Conservation (phyloP, 2,888 invertebrate species). For the Sesia bembeciformis region DNA sequence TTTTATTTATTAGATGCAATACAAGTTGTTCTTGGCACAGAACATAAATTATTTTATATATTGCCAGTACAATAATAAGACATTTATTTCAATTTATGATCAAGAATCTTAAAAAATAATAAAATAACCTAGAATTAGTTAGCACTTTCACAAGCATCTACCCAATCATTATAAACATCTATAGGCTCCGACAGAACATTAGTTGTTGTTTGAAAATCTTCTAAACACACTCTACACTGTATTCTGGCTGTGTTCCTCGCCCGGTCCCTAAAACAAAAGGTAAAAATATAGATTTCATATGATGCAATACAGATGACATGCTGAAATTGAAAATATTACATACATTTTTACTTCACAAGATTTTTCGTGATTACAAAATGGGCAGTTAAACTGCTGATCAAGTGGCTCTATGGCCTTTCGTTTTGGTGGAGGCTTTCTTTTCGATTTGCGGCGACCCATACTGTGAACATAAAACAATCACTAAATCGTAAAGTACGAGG, state of each 20-base stretch:
- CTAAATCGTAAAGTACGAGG: not conserved
- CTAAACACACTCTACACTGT: slow-evolving; percentile 95
- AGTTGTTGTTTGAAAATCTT: slow-evolving; percentile 97
- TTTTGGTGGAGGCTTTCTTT: slow-evolving; percentile 97
- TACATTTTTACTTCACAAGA: slow-evolving; percentile 99
- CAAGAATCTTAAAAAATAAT: slow-evolving; percentile 13
- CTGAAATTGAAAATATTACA: slow-evolving; percentile 33
- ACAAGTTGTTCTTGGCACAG: too few relatives aligned
- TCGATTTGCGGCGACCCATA: slow-evolving; percentile 98
- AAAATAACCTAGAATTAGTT: slow-evolving; percentile 50
- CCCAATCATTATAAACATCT: slow-evolving; percentile 99
- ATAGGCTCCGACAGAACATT: slow-evolving; percentile 97
- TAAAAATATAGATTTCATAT: not conserved
- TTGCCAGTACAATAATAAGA: too few relatives aligned
- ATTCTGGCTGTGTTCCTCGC: slow-evolving; percentile 94
- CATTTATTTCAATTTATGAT: too few relatives aligned
- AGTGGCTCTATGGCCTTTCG: slow-evolving; percentile 93
- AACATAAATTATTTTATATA: too few relatives aligned
- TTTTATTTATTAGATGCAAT: too few relatives aligned
- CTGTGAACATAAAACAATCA: slow-evolving; percentile 14
- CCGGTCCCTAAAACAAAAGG: slow-evolving; percentile 84
- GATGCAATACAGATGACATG: not conserved
- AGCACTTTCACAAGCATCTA: slow-evolving; percentile 98
- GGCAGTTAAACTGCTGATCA: slow-evolving; percentile 97
- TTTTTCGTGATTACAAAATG: slow-evolving; percentile 99